Percentiles rank a stretch among this genome's conserved stretches.
These are phyloP conservation scores for Terebella lapidaria DNA, from an alignment of 2,888 invertebrate genomes.

Conservation along the genomic window DNA sequence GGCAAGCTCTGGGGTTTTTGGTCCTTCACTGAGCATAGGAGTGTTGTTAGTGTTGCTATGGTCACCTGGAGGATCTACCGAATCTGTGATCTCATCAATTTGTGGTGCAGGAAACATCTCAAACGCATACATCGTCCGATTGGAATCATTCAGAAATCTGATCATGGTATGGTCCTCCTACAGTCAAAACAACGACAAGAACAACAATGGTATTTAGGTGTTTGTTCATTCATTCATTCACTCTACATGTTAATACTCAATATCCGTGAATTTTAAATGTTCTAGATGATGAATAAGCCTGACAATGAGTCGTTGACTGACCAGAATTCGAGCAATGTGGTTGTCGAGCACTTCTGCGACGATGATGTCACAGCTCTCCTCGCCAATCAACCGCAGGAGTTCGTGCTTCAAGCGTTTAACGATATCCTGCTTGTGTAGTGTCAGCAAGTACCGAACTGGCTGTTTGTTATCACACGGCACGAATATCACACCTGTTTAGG, in stretches of 20 bases:
- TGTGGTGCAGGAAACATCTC: slow-evolving; percentile 35
- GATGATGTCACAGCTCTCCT: slow-evolving; percentile 52
- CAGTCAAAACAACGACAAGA: not conserved
- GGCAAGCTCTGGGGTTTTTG: too few relatives aligned
- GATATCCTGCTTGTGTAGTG: slow-evolving; percentile 60
- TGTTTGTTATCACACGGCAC: slow-evolving; percentile 55
- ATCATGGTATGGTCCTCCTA: slow-evolving; percentile 60
- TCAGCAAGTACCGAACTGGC: slow-evolving; percentile 57
- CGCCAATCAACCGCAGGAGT: slow-evolving; percentile 48
- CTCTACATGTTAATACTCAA: not conserved
- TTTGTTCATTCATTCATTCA: not conserved
- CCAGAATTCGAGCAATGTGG: slow-evolving; percentile 61
- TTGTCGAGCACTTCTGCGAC: slow-evolving; percentile 61
- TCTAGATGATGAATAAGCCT: too few relatives aligned
- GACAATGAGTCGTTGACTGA: too few relatives aligned
- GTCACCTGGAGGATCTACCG: too few relatives aligned
- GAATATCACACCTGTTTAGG: slow-evolving; percentile 56
- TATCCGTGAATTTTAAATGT: not conserved
- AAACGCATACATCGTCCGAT: slow-evolving; percentile 49
- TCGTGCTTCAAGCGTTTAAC: slow-evolving; percentile 49
- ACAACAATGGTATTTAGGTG: not conserved
- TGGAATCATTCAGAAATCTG: slow-evolving; percentile 57
- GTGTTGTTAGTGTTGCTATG: too few relatives aligned
- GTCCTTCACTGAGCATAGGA: too few relatives aligned
- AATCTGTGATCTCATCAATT: too few relatives aligned